Conservation (phyloP, 2,797 vertebrate species). For the Hippopotamyrus pictus region DNA sequence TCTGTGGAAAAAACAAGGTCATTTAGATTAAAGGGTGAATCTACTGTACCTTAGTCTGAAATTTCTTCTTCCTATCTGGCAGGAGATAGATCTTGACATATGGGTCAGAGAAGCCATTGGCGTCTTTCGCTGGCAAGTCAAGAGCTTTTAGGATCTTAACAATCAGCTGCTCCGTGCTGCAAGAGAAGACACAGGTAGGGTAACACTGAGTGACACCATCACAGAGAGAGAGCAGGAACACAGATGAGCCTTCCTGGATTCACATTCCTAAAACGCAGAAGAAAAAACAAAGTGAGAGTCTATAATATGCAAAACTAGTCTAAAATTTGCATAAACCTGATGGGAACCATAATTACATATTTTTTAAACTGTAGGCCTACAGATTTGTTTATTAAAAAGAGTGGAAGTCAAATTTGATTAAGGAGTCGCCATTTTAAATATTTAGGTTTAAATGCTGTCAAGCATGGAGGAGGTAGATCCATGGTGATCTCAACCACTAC, state of each 20-base stretch:
- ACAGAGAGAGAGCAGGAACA: conserved; percentile 16
- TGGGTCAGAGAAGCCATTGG: conserved; percentile 74
- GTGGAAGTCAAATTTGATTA: background rate
- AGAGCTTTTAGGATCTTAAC: conserved; percentile 84
- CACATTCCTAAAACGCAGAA: background rate
- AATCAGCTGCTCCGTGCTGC: conserved; percentile 80
- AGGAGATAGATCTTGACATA: conserved; percentile 1
- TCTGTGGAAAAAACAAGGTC: background rate
- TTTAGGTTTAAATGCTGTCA: background rate
- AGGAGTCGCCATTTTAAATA: background rate
- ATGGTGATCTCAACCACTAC: background rate
- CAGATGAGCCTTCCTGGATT: background rate
- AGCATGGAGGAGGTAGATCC: background rate
- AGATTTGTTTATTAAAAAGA: background rate
- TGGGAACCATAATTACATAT: background rate
- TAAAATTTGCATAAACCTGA: background rate
- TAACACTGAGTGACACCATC: background rate
- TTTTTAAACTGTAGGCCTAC: background rate
- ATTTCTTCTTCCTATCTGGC: conserved; percentile 82
- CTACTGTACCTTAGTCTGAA: conserved; percentile 82
- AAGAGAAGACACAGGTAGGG: conserved; percentile 13
- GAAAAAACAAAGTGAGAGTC: background rate
- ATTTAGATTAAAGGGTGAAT: background rate
- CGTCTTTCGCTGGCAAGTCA: conserved; percentile 84
- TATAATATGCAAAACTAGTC: background rate